Evolutionary conservation across 2,113 vertebrate genomes (phyloP).

Genomic region (Pyxicephalus adspersus): DNA sequence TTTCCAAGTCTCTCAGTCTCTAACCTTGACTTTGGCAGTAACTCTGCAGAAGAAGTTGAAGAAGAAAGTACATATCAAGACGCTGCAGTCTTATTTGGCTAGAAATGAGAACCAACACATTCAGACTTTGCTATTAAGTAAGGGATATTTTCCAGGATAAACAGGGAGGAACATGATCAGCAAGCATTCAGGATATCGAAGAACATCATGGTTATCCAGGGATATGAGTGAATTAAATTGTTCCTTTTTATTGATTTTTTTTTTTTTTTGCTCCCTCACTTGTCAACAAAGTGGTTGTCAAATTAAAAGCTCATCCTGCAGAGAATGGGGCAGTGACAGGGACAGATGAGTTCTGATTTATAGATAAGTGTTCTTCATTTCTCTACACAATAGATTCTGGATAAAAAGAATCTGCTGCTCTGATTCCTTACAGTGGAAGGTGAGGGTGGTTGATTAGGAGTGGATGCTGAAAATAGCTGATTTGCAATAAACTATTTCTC

Average conservation of each 20-base stretch:
- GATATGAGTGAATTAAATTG: not conserved
- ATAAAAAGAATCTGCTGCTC: not conserved
- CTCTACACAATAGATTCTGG: no score
- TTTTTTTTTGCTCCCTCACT: not conserved
- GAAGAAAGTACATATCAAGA: constrained; percentile 14
- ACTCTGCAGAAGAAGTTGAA: not conserved
- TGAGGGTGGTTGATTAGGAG: not conserved
- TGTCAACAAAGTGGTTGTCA: not conserved
- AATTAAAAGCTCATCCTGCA: not conserved
- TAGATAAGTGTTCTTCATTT: not conserved
- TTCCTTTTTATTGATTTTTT: not conserved
- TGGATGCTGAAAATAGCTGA: not conserved
- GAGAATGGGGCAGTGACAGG: not conserved
- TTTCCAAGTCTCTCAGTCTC: constrained; percentile 32
- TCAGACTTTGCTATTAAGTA: constrained; percentile 16
- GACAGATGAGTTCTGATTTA: no score
- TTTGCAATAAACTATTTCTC: not conserved
- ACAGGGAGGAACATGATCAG: not conserved
- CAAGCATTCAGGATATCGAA: constrained; percentile 6
- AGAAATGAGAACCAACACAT: constrained; percentile 14
- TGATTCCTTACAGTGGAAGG: not conserved
- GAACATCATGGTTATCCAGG: constrained; percentile 13
- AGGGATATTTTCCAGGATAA: constrained; percentile 32
- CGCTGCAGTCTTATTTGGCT: constrained; percentile 32
- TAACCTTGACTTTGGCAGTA: constrained; percentile 32